Percentiles rank a stretch among this genome's conserved stretches.
Conservation (phyloP, 1,140 invertebrate genomes). For the Diabrotica undecimpunctata region DNA sequence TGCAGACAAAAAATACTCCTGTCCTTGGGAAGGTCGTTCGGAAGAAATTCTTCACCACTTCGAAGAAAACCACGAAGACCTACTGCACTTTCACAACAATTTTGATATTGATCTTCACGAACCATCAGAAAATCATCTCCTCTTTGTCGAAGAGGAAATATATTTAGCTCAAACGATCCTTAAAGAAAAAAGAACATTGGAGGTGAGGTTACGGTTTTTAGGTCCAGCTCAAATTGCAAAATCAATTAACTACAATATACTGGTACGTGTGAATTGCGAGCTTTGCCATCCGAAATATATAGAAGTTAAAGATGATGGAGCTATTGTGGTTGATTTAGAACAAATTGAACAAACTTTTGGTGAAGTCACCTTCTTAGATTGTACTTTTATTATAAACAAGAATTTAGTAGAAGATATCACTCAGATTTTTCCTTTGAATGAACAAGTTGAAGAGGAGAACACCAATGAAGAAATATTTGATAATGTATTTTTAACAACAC, state of each 20-base stretch:
- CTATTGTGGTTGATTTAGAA: slow-evolving; percentile 24
- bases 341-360: slow-evolving; percentile 21
- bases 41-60: slow-evolving; percentile 40
- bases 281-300: background rate
- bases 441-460: slow-evolving; percentile 6
- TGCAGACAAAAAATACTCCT: slow-evolving; percentile 33
- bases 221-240: slow-evolving; percentile 41
- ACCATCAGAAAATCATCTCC: slow-evolving; percentile 33
- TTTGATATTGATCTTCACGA: slow-evolving; percentile 28
- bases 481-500: background rate
- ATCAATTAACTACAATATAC: slow-evolving; percentile 32
- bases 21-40: slow-evolving; percentile 37
- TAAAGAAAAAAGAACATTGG: slow-evolving; percentile 18
- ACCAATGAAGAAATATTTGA: background rate
- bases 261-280: slow-evolving; percentile 2
- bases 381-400: slow-evolving; percentile 19
- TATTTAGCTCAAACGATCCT: slow-evolving; percentile 37
- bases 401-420: slow-evolving; percentile 12
- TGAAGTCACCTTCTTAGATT: slow-evolving; percentile 12
- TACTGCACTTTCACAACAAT: slow-evolving; percentile 28
- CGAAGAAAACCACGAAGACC: slow-evolving; percentile 33
- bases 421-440: slow-evolving; percentile 8
- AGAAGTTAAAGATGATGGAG: slow-evolving; percentile 15
- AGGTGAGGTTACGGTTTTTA: slow-evolving; percentile 47
- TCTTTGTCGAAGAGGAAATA: slow-evolving; percentile 34